Evolutionary conservation across 2,113 vertebrate species (phyloP).

Genomic region (Prionailurus bengalensis): DNA sequence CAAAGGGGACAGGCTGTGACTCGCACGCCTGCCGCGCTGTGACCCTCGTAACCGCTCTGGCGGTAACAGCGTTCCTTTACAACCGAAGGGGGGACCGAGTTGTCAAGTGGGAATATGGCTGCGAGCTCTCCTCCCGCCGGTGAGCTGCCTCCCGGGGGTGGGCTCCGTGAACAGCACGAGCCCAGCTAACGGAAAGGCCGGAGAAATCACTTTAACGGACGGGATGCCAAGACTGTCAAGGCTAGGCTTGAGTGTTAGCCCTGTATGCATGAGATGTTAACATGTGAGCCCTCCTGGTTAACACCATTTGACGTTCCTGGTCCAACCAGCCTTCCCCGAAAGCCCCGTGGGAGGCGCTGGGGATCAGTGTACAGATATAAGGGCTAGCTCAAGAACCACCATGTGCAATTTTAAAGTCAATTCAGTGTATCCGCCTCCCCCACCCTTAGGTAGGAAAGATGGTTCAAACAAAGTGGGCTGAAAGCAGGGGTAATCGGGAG

Average conservation of each 20-base stretch:
- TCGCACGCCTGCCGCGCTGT: not conserved
- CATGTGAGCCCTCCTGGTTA: not conserved
- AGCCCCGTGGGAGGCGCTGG: not conserved
- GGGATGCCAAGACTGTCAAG: not conserved
- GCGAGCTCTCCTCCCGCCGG: not conserved
- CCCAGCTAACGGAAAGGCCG: not conserved
- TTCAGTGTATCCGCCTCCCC: not conserved
- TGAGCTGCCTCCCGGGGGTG: not conserved
- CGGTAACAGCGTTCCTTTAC: constrained; percentile 19
- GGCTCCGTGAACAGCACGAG: not conserved
- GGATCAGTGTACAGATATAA: not conserved
- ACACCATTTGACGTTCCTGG: not conserved
- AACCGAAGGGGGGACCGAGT: not conserved
- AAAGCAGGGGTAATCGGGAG: not conserved
- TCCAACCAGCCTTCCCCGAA: not conserved
- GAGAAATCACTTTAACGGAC: not conserved
- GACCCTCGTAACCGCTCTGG: constrained; percentile 21
- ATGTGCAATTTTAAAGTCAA: not conserved
- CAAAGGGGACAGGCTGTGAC: not conserved
- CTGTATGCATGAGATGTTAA: not conserved
- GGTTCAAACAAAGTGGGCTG: not conserved
- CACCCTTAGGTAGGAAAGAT: not conserved
- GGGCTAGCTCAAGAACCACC: not conserved
- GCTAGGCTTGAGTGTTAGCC: not conserved
- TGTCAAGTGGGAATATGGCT: not conserved